Evolutionary conservation across 2,113 vertebrate genomes (phyloP).

Genomic region (Orthonyx spaldingii): DNA sequence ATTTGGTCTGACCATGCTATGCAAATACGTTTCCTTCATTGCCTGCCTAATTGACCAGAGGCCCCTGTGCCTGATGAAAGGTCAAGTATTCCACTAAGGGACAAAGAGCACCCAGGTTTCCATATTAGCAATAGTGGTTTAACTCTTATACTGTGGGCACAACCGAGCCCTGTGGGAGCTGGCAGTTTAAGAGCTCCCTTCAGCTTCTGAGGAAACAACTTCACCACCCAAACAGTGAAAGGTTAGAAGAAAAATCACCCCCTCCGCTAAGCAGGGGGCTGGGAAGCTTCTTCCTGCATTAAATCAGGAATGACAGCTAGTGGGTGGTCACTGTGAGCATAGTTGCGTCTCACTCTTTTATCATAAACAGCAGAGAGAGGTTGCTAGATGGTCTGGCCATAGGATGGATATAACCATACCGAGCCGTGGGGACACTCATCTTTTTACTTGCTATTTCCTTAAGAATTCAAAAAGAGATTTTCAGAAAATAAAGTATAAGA

Average conservation of each 20-base stretch:
- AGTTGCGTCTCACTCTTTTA: neutral
- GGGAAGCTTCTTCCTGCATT: neutral
- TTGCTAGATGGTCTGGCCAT: neutral
- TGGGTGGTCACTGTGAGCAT: neutral
- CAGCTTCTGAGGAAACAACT: neutral
- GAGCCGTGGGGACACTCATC: neutral
- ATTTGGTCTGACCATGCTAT: neutral
- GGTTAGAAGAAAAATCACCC: neutral
- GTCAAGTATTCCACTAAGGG: neutral
- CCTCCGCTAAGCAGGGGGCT: rapidly evolving
- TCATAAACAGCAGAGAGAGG: neutral
- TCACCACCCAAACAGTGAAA: neutral
- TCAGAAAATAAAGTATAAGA: neutral
- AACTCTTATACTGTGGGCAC: neutral
- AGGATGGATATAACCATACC: neutral
- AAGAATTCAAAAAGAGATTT: neutral
- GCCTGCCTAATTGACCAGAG: neutral
- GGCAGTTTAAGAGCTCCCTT: neutral
- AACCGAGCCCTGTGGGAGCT: rapidly evolving
- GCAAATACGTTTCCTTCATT: neutral
- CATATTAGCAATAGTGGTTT: neutral
- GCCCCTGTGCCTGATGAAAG: neutral
- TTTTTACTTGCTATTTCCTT: neutral
- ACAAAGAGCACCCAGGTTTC: neutral
- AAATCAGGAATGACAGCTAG: neutral